A percentile compares a stretch with the other conserved stretches of the same genome.
Conservation (phyloP, 2,113 vertebrate species). For the Cyphomyrus plagiostoma region DNA sequence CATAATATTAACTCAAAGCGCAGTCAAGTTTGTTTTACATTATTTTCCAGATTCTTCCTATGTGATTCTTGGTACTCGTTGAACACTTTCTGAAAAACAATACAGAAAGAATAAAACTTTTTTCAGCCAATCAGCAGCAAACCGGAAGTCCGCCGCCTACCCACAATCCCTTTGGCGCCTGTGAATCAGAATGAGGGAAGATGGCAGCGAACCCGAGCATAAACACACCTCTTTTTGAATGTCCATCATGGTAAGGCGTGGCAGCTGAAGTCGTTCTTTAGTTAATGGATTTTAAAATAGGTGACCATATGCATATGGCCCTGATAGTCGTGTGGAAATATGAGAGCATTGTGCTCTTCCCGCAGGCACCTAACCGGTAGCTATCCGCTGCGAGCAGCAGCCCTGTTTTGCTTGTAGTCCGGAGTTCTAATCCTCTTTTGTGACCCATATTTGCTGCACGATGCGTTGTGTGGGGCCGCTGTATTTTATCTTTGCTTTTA, state of each 20-base stretch:
- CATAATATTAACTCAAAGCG: not conserved
- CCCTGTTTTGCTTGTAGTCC: not conserved
- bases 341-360: not conserved
- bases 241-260: conserved; percentile 70
- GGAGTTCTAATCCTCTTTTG: not conserved
- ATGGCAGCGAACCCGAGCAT: conserved; percentile 72
- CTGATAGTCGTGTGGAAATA: not conserved
- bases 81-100: not conserved
- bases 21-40: not conserved
- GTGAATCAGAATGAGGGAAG: conserved; percentile 62
- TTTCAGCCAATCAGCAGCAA: not conserved
- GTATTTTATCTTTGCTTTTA: not conserved
- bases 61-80: not conserved
- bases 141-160: conserved; percentile 39
- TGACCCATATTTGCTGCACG: not conserved
- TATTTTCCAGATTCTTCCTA: not conserved
- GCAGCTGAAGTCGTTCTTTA: not conserved
- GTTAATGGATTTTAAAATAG: not conserved
- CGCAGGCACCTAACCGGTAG: too few species aligned
- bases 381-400: too few species aligned
- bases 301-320: not conserved
- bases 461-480: not conserved
- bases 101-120: not conserved
- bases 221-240: conserved; percentile 63
- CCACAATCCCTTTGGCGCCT: conserved; percentile 53